phyloP scores from a whole-genome alignment of 37 sponge, comb jelly and placozoan species.

The Crambe crambe region DNA sequence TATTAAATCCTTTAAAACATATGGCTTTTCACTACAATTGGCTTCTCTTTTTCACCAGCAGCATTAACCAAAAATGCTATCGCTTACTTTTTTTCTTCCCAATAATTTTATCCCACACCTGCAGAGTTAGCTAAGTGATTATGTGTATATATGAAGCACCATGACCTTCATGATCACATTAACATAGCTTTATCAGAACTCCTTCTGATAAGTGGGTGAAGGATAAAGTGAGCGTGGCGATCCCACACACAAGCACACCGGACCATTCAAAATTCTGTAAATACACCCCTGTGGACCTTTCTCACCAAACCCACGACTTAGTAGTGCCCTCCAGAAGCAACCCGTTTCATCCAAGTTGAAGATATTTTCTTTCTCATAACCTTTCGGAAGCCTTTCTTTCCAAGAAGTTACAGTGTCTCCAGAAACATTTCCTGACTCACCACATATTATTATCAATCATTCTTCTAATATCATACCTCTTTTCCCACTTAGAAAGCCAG shows the following conservation, averaged over 20 bases:
- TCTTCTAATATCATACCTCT: conserved; percentile 55
- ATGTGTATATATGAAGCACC: too few species aligned
- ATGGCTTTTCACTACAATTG: conserved; percentile 40
- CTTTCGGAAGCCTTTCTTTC: conserved; percentile 43
- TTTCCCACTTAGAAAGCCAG: conserved; percentile 68
- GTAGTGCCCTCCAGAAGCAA: conserved; percentile 64
- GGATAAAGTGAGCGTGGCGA: too few species aligned
- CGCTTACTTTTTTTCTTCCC: conserved; percentile 49
- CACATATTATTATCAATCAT: too few species aligned
- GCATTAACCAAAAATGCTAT: conserved; percentile 66
- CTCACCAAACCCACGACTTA: conserved; percentile 59
- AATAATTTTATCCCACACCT: too few species aligned
- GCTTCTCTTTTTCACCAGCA: conserved; percentile 50
- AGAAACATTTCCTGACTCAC: conserved; percentile 50
- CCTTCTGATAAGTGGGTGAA: too few species aligned
- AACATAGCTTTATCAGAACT: too few species aligned
- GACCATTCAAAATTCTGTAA: too few species aligned
- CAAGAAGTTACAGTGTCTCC: conserved; percentile 50
- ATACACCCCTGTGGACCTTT: conserved; percentile 31
- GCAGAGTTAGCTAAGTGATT: too few species aligned
- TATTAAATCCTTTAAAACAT: conserved; percentile 54
- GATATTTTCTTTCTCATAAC: conserved; percentile 18
- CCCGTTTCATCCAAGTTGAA: conserved; percentile 50
- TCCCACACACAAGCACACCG: too few species aligned
- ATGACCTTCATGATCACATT: too few species aligned